Evolutionary conservation across 2,797 vertebrate genomes (phyloP), one percentile per base, ranked within the genome.

Genomic region (Periparus ater): DNA sequence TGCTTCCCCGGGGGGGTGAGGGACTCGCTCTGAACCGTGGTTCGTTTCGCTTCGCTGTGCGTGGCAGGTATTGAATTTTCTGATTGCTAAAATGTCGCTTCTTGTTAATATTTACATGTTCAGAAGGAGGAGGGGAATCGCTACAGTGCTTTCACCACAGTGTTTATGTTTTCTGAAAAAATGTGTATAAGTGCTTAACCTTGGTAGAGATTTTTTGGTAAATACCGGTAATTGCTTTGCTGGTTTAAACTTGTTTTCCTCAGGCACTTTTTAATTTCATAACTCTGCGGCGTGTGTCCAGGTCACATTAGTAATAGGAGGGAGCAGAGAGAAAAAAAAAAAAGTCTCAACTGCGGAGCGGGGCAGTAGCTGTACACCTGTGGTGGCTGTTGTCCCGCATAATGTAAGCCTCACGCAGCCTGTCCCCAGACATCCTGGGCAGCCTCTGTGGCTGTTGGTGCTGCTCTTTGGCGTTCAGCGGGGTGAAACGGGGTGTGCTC

Each of bases 121-220:
- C 34, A 7, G 7, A 6, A 45, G 48, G 40, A 23, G 47, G 30
- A 42, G 11, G 47, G 42, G 11, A 14, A 23, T 34, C 9, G 3
- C 15, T 32, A 2, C 67, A 1, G 0, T 4, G 12, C n/a, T 87
- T 38, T 29, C 26, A 45, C 30, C 2, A 0, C 5, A 8, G 26
- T 2, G 11, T 11, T 66, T 3, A 26, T 13, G 1, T 32, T 57
- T 74, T 71, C 71, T 66, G 25, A 7, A 50, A 26, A 66, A 29
- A 25, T 1, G 4, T 7, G 2, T 34, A 1, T 1, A 21, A 42
- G 32, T 16, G 27, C 38, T 47, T 76, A 42, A 25, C 13, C 9
- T 9, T 12, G 8, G 40, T 26, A 16, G 17, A 26, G 9, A 42
- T 42, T 4, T 27, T 58, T 50, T 18, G 16, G 3, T 2, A 20